Evolutionary conservation across 2,113 vertebrate genomes (phyloP).

Genomic region (Elachura formosa): DNA sequence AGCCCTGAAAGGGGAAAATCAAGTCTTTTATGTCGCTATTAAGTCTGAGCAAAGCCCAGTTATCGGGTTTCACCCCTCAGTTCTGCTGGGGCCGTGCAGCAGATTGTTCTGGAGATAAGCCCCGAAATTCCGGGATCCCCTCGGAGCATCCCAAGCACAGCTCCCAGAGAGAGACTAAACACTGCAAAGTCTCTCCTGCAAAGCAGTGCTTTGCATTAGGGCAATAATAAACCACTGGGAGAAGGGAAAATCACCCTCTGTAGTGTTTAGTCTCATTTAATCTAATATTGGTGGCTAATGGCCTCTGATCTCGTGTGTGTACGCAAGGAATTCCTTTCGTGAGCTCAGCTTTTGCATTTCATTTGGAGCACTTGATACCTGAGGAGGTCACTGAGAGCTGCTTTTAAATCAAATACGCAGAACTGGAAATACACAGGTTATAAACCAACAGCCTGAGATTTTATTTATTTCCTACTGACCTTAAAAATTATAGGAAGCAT

Average conservation of each 20-base stretch:
- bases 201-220: constrained; percentile 6
- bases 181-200: fast-evolving
- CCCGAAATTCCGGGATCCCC: not conserved
- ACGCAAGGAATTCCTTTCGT: not conserved
- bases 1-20: constrained; percentile 39
- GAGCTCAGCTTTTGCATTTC: not conserved
- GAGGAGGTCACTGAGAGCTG: not conserved
- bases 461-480: not conserved
- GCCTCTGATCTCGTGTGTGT: constrained; percentile 27
- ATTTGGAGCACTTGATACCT: not conserved
- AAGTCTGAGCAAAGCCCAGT: constrained; percentile 24
- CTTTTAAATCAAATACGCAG: not conserved
- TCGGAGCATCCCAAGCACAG: not conserved
- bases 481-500: not conserved
- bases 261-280: constrained; percentile 57
- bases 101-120: constrained; percentile 55
- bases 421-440: not conserved
- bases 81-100: constrained; percentile 15
- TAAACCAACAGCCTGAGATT: not conserved
- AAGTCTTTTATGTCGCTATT: constrained; percentile 51
- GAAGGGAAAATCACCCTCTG: not conserved
- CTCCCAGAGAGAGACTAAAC: not conserved
- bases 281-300: constrained; percentile 43
- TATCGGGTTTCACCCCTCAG: constrained; percentile 49
- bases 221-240: not conserved